Base-by-base conservation (phyloP, 1,140 invertebrate species). In the Wasmannia auropunctata region DNA sequence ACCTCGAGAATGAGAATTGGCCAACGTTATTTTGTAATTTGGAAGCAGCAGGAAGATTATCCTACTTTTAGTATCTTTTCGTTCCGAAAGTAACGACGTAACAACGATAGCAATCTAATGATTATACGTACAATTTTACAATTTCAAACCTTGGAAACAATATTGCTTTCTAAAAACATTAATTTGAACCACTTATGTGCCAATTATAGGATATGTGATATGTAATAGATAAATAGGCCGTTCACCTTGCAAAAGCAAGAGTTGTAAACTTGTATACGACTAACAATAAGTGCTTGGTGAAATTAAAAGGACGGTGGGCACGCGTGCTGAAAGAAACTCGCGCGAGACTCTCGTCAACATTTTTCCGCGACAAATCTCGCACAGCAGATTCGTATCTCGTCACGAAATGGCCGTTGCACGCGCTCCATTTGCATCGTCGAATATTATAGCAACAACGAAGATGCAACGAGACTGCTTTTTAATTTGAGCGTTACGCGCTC, bases 321-420 rank as follows among this genome's bases (percentile, higher is more conserved):
- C 62, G 25, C 62, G 8, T 46, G 54, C 37, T 34, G 87, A 76
- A 81, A 58, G 79, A 85, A 81, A 63, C 63, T 76, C 60, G 62
- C 25, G 25, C 81, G 49, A 56, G 51, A 11, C 63, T 25, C 86
- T 46, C 67, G 85, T 86, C 88, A 84, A 89, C 88, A 88, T 74
- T 83, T 83, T 83, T 74, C 75, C 75, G 84, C 62, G 84, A 85
- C 75, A 81, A 79, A 85, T 85, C 75, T 86, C 63, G 76, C 63
- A 16, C 56, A 16, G 31, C 76, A 58, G 84, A 86, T 86, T n/a
- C 76, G 46, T 86, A 86, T 90, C 88, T 85, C 60, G 88, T 90
- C 88, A 90, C 88, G 88, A 89, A 90, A 54, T 10, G 37, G 76
- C 76, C 51, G 25, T 37, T 72, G 65, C 49, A 81, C 79, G 79